Base-by-base conservation (phyloP, 2,113 vertebrate species). In the Eolophus roseicapilla region DNA sequence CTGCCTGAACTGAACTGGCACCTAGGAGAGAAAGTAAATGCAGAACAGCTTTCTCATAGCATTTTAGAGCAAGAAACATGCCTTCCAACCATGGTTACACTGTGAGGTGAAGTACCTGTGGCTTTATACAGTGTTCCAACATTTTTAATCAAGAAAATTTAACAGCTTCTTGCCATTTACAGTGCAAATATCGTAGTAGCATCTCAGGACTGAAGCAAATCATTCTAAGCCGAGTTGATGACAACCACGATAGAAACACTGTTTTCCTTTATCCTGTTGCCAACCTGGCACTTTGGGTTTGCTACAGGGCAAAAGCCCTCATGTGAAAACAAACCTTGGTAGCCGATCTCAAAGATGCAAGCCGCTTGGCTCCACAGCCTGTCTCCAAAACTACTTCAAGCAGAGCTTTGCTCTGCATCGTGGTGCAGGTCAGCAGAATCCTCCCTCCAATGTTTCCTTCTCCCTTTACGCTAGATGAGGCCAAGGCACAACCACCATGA, bases 401-500 rank as follows among this genome's bases (percentile, higher is more conserved):
- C 44, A 80, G 62, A 76, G 52, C 52, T 91, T 68, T 43, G 64
- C 46, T 86, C 50, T 28, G 21, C 37, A 21, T n/a, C 0, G 0
- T 49, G 68, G 41, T 47, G 55, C 4, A 39, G 77, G 71, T 60
- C 64, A 64, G 73, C 43, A 41, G 29, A 6, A 41, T 63, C 46
- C 29, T 82, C 57, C 57, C 57, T 65, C 37, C 7, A 0, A 0
- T 0, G 1, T 27, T 43, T 84, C 47, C 60, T 73, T 55, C 29
- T 75, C 39, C 43, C 63, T 78, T 53, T 43, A 65, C 6, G 52
- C 19, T 43, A 76, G 9, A 19, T 10, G 8, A 74, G 29, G 31
- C 63, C 79, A 86, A 50, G 11, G 6, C 10, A 49, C 15, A 81
- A 47, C 17, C 18, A 21, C 62, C 3, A 0, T 3, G 17, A 75